Evolutionary conservation across 2,888 invertebrate genomes (phyloP).

Genomic region (Pseudococcus longispinus): DNA sequence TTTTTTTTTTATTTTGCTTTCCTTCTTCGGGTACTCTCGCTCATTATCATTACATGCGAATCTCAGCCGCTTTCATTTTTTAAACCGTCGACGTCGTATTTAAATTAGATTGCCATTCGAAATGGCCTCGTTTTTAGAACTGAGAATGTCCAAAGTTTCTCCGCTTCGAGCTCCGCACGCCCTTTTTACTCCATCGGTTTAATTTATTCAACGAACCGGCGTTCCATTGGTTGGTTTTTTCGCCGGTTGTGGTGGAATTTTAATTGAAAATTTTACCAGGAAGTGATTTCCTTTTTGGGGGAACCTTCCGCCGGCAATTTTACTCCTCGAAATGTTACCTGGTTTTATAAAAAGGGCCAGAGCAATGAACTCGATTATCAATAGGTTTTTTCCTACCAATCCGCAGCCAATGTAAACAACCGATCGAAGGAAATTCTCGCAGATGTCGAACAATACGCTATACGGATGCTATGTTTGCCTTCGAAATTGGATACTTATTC

Average conservation of each 20-base stretch:
- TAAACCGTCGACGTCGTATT: background rate
- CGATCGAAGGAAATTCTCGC: background rate
- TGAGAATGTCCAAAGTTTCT: background rate
- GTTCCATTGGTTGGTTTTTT: background rate
- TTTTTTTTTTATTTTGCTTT: background rate
- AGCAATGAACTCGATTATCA: background rate
- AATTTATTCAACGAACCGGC: background rate
- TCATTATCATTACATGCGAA: conserved; percentile 35
- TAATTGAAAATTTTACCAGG: conserved; percentile 14
- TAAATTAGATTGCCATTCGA: background rate
- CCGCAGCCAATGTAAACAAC: background rate
- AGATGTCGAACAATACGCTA: background rate
- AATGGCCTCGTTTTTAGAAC: background rate
- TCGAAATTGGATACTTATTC: background rate
- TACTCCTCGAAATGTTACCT: background rate
- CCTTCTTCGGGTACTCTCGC: background rate
- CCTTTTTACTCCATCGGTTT: background rate
- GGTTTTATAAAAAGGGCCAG: background rate
- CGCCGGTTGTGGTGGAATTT: background rate
- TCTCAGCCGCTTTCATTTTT: background rate
- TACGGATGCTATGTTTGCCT: background rate
- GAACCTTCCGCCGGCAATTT: background rate
- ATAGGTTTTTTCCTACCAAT: background rate
- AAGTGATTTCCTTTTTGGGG: background rate
- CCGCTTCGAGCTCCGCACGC: background rate